Evolutionary conservation across 2,888 invertebrate genomes (phyloP).

Genomic region (Tachystola acroxantha): DNA sequence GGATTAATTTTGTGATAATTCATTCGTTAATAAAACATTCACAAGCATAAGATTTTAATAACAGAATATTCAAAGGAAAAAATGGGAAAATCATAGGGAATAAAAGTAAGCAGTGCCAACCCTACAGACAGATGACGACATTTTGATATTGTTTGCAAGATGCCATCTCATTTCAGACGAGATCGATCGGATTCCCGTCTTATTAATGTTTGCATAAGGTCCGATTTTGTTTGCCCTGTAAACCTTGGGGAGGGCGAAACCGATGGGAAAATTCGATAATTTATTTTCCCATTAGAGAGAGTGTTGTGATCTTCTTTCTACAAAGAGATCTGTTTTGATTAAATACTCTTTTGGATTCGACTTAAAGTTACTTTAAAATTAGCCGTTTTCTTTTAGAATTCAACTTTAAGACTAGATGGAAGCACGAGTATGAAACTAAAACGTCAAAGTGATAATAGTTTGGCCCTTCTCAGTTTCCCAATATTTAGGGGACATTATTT

Average conservation of each 20-base stretch:
- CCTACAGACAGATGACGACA: slow-evolving; percentile 4
- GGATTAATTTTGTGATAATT: too few species aligned
- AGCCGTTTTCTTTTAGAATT: too few species aligned
- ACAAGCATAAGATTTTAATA: too few species aligned
- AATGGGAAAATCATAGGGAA: too few species aligned
- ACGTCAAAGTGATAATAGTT: too few species aligned
- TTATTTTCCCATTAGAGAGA: slow-evolving; percentile 1
- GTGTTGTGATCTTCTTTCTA: background rate
- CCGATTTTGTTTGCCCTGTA: background rate
- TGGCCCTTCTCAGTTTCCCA: too few species aligned
- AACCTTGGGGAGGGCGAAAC: background rate
- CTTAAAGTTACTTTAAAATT: slow-evolving; percentile 2
- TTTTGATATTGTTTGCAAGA: slow-evolving; percentile 5
- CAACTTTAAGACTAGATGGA: too few species aligned
- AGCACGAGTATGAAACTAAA: too few species aligned
- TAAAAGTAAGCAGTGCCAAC: too few species aligned
- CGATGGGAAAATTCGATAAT: slow-evolving; percentile 1
- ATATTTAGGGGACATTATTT: too few species aligned
- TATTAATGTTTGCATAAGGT: background rate
- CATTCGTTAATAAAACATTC: too few species aligned
- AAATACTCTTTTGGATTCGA: background rate
- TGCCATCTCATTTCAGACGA: background rate
- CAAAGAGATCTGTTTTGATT: background rate
- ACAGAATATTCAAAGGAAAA: too few species aligned
- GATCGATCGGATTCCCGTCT: background rate